These are phyloP conservation scores for Anniella stebbinsi DNA, from an alignment of 2,797 vertebrate species.

Conservation along the genomic window DNA sequence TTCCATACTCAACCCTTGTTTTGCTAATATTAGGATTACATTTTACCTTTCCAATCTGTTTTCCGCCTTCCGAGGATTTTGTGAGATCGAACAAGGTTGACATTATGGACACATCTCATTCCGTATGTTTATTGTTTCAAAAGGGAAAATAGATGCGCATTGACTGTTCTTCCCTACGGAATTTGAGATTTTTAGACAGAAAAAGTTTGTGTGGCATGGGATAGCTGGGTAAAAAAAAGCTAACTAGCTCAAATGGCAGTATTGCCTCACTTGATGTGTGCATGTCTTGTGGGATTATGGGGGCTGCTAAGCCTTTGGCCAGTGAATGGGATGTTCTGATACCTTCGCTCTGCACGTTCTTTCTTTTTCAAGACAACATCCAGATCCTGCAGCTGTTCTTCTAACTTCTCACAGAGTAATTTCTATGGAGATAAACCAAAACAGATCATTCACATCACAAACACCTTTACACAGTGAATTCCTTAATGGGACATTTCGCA, in stretches of 20 bases:
- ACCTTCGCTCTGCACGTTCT: slow-evolving; percentile 95
- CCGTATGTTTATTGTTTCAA: not conserved
- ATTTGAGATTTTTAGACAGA: not conserved
- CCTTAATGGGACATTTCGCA: not conserved
- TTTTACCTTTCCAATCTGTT: not conserved
- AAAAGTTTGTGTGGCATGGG: not conserved
- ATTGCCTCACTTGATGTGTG: too few relatives aligned
- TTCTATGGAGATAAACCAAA: slow-evolving; percentile 83
- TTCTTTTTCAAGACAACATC: slow-evolving; percentile 96
- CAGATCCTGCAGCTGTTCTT: slow-evolving; percentile 94
- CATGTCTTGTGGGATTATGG: not conserved
- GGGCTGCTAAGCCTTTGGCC: not conserved
- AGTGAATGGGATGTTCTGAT: slow-evolving; percentile 26
- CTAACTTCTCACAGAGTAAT: slow-evolving; percentile 94
- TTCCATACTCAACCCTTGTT: not conserved
- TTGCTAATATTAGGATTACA: not conserved
- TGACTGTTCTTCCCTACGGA: not conserved
- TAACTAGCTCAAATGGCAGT: not conserved
- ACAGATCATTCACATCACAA: not conserved
- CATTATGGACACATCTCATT: not conserved
- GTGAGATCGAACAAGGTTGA: not conserved
- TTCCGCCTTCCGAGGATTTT: not conserved
- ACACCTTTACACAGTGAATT: too few relatives aligned
- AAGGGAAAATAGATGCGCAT: not conserved
- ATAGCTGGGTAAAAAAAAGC: not conserved